Conservation (phyloP, 30 jellyfish, hydroid and myxozoan genomes). For the Turritopsis rubra region DNA sequence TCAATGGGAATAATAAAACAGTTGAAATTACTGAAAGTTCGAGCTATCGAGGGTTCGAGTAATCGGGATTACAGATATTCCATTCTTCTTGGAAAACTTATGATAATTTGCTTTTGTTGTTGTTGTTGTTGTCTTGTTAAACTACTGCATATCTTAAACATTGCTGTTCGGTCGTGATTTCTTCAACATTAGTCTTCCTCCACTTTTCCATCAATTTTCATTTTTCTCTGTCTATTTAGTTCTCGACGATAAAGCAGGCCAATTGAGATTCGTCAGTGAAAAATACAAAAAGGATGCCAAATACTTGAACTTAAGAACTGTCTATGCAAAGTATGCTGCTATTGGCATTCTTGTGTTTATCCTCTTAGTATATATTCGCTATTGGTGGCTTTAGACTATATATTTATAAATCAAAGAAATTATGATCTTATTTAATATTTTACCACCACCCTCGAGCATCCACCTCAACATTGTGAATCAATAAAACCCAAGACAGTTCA, state of each 20-base stretch:
- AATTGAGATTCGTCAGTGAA: slow-evolving; percentile 87
- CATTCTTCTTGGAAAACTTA: too few relatives aligned
- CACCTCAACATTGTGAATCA: too few relatives aligned
- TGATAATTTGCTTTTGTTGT: background rate
- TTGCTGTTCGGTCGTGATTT: background rate
- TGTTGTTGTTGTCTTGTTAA: background rate
- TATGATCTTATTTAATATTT: background rate
- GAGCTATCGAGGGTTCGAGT: too few relatives aligned
- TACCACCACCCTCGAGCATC: too few relatives aligned
- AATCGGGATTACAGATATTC: too few relatives aligned
- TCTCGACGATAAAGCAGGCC: slow-evolving; percentile 94
- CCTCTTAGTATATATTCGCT: slow-evolving; percentile 53
- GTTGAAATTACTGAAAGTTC: too few relatives aligned
- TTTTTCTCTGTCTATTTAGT: too few relatives aligned
- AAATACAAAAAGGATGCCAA: slow-evolving; percentile 92
- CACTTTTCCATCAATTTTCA: too few relatives aligned
- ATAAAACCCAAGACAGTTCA: too few relatives aligned
- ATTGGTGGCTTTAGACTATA: slow-evolving; percentile 67
- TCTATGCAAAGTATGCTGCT: slow-evolving; percentile 88
- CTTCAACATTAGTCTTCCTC: too few relatives aligned
- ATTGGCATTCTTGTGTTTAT: slow-evolving; percentile 56
- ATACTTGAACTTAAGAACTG: slow-evolving; percentile 75
- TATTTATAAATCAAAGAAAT: background rate
- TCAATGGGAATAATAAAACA: too few relatives aligned
- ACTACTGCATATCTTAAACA: background rate